Conservation (phyloP, 2,113 vertebrate genomes). For the Gallinago media region DNA sequence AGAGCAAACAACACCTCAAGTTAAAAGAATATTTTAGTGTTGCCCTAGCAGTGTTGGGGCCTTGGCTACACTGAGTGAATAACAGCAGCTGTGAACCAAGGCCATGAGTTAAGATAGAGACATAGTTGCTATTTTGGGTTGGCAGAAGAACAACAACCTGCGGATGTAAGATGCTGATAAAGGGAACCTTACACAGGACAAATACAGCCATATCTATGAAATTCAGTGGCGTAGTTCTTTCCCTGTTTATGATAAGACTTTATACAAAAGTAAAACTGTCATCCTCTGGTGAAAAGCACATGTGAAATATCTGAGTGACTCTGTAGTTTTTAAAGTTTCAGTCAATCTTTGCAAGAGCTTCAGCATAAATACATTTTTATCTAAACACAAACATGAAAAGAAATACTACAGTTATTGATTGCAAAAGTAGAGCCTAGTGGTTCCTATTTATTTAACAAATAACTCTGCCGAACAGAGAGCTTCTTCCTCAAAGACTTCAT, state of each 20-base stretch:
- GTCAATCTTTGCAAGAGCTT: background rate
- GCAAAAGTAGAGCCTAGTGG: background rate
- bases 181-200: too few relatives aligned
- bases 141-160: too few relatives aligned
- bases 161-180: too few relatives aligned
- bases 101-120: too few relatives aligned
- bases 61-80: too few relatives aligned
- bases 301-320: slow-evolving; percentile 18
- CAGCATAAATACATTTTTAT: slow-evolving; percentile 11
- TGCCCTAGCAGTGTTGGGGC: too few relatives aligned
- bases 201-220: background rate
- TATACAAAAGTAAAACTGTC: slow-evolving; percentile 5
- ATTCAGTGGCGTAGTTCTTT: background rate
- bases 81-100: too few relatives aligned
- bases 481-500: slow-evolving; percentile 37
- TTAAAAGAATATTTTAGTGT: background rate
- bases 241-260: background rate
- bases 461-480: slow-evolving; percentile 9
- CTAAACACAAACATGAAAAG: background rate
- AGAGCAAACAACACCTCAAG: background rate
- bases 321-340: background rate
- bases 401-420: background rate
- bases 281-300: background rate
- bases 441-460: slow-evolving; percentile 29
- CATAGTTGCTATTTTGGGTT: too few relatives aligned